A percentile compares a stretch with the other conserved stretches of the same genome.
phyloP scores from a whole-genome alignment of 1,140 invertebrate genomes.

The Drosophila nannoptera region DNA sequence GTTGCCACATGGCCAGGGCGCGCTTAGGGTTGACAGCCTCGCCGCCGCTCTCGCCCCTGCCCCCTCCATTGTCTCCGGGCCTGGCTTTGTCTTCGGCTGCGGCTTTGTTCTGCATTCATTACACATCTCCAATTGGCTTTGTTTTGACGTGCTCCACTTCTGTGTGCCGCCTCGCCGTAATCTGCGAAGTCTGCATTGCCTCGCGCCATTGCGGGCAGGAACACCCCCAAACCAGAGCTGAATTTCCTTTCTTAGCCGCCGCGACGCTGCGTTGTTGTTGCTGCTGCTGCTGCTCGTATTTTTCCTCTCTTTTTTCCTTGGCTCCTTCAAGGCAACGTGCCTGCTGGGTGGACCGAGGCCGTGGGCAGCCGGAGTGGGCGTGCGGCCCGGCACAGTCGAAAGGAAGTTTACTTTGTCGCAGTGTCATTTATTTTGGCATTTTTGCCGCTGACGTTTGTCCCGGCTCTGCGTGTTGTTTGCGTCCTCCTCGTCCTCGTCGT shows the following conservation, averaged over 20 bases:
- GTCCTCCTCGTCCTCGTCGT: constrained; percentile 7
- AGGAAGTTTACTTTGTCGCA: constrained; percentile 75
- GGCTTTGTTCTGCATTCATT: constrained; percentile 38
- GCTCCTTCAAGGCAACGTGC: constrained; percentile 10
- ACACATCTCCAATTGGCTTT: constrained; percentile 44
- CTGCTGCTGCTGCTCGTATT: constrained; percentile 28
- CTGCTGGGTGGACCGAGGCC: constrained; percentile 15
- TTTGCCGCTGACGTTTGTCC: constrained; percentile 53
- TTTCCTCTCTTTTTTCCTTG: not conserved
- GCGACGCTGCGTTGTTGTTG: constrained; percentile 7
- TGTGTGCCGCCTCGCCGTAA: constrained; percentile 54
- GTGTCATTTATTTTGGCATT: constrained; percentile 75
- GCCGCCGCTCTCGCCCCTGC: constrained; percentile 21
- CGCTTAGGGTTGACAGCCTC: constrained; percentile 25
- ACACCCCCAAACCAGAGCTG: constrained; percentile 53
- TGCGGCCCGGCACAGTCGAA: constrained; percentile 6
- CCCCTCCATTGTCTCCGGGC: constrained; percentile 34
- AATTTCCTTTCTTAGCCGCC: constrained; percentile 56
- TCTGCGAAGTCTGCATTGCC: constrained; percentile 74
- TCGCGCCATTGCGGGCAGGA: constrained; percentile 41
- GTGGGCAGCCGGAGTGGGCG: constrained; percentile 8
- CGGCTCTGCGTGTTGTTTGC: constrained; percentile 12
- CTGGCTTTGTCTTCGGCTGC: not conserved
- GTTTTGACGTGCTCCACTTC: constrained; percentile 34
- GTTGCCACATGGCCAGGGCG: constrained; percentile 2